Evolutionary conservation across 2,113 vertebrate genomes (phyloP).

Genomic region (Lagopus muta): DNA sequence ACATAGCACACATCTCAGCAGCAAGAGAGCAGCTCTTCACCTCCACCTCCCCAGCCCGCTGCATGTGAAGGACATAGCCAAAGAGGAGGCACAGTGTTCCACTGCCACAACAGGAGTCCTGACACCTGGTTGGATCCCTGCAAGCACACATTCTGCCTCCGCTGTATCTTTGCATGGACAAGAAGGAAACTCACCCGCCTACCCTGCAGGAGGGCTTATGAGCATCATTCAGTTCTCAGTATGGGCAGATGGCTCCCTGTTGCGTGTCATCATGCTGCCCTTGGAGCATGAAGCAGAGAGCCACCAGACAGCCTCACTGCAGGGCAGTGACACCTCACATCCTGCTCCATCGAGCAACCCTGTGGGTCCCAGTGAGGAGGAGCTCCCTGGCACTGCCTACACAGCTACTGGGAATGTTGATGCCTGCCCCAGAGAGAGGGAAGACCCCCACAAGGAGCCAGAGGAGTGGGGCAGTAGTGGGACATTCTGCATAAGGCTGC

Average conservation of each 20-base stretch:
- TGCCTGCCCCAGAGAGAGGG: not conserved
- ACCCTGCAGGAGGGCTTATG: not conserved
- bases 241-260: not conserved
- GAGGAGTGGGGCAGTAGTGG: not conserved
- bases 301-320: not conserved
- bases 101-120: not conserved
- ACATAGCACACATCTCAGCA: not conserved
- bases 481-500: no score
- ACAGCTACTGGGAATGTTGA: not conserved
- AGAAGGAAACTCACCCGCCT: not conserved
- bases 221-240: not conserved
- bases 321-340: not conserved
- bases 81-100: not conserved
- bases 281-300: not conserved
- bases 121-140: not conserved
- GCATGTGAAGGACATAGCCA: not conserved
- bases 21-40: not conserved
- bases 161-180: not conserved
- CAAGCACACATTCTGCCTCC: not conserved
- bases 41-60: not conserved
- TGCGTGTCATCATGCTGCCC: not conserved
- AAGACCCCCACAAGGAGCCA: not conserved
- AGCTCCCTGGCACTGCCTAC: not conserved
- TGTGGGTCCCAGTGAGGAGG: not conserved
- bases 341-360: not conserved